phyloP scores from a whole-genome alignment of 1,140 invertebrate species.

The Polyergus mexicanus region DNA sequence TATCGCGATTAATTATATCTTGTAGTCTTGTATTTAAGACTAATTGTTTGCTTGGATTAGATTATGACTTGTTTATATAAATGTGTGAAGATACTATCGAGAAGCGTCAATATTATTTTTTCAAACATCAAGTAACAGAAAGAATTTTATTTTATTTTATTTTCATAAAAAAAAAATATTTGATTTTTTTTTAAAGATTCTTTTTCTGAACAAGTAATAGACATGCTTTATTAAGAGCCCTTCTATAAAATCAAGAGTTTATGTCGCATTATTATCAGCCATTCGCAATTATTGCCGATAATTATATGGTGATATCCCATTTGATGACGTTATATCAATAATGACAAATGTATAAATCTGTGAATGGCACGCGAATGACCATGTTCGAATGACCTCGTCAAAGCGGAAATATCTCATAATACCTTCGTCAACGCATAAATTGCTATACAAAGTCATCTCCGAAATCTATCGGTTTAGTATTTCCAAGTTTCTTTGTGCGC shows the following conservation, averaged over 20 bases:
- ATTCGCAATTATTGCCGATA: conserved; percentile 52
- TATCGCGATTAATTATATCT: neutral
- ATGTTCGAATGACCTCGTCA: conserved; percentile 64
- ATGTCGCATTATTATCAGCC: neutral
- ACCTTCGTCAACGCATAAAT: conserved; percentile 35
- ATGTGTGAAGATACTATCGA: neutral
- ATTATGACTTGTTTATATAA: neutral
- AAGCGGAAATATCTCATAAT: conserved; percentile 61
- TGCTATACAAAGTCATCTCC: conserved; percentile 11
- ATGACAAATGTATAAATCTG: conserved; percentile 78
- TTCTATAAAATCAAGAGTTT: neutral
- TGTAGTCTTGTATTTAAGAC: neutral
- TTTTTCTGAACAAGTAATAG: neutral
- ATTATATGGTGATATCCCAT: conserved; percentile 26
- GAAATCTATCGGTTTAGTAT: neutral
- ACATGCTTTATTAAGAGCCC: conserved; percentile 3
- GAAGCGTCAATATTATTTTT: neutral
- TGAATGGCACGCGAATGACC: conserved; percentile 77
- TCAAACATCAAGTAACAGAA: neutral
- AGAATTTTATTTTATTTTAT: neutral
- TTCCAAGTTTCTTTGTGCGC: neutral
- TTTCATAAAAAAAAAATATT: neutral
- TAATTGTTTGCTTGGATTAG: neutral
- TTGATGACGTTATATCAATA: conserved; percentile 67
- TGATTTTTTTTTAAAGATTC: too few species aligned